phyloP scores from a whole-genome alignment of 2,797 vertebrate species.

The Gambelia wislizenii region DNA sequence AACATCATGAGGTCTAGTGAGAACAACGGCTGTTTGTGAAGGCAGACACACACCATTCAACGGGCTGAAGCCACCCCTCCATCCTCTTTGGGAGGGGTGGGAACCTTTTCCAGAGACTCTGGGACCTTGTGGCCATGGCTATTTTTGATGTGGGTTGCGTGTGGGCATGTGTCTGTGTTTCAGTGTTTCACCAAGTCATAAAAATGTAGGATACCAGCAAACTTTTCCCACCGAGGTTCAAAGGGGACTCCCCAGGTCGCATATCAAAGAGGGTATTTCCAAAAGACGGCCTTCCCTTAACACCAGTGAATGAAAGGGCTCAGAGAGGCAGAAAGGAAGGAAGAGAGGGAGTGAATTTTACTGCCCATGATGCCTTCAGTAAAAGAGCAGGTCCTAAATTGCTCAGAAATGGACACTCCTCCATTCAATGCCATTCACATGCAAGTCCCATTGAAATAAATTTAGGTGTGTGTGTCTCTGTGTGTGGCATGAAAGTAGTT shows the following conservation, averaged over 20 bases:
- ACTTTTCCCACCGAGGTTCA: constrained; percentile 63
- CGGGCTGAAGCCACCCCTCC: constrained; percentile 44
- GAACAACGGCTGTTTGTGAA: constrained; percentile 62
- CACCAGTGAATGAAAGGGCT: constrained; percentile 27
- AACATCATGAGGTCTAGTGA: constrained; percentile 55
- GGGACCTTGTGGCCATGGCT: neutral
- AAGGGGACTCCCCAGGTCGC: constrained; percentile 67
- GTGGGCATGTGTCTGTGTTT: fast-evolving
- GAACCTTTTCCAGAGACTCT: neutral
- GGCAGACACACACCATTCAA: constrained; percentile 13
- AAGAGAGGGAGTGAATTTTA: constrained; percentile 34
- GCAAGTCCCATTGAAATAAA: neutral
- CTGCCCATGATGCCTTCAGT: neutral
- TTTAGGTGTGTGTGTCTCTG: no score
- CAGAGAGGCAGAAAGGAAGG: constrained; percentile 48
- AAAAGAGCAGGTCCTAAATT: constrained; percentile 6
- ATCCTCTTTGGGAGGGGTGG: neutral
- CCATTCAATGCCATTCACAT: neutral
- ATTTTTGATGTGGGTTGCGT: neutral
- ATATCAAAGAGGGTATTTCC: constrained; percentile 61
- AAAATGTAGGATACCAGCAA: constrained; percentile 47
- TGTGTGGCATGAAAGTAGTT: no score
- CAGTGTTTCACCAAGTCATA: constrained; percentile 62
- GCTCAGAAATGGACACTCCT: neutral
- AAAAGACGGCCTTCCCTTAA: constrained; percentile 24